Evolutionary conservation across 2,888 invertebrate species (phyloP), one percentile per base, ranked within the genome.

Genomic region (Catocala nupta): DNA sequence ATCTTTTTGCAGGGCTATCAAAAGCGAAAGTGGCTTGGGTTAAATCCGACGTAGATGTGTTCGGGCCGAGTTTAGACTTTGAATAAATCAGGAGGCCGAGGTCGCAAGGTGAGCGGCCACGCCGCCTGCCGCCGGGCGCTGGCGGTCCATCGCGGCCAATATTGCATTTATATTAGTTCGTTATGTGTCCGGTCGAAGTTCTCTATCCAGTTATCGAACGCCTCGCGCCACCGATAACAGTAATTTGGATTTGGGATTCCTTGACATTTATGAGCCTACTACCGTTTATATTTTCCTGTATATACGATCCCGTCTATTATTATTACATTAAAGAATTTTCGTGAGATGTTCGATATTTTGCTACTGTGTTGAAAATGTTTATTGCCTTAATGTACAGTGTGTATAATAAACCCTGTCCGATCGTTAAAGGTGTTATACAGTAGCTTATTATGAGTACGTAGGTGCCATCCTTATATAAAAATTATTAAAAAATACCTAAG

Each of bases 141-240:
- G 58, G 63, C 49, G 67, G 71, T 67, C 76, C 78, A 65, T 64
- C 73, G 80, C 73, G 81, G 73, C 76, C 84, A 77, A 85, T 86
- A 84, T 80, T 85, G 86, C 84, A 88, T 88, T 87, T 89, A 87
- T 84, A 88, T 85, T 84, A 85, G 83, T 86, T 86, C 83, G 85
- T 88, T 87, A 85, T 72, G 78, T 70, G 73, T 70, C 71, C 77
- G 68, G 71, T 72, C 71, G 65, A 72, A 73, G 76, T 69, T 80
- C 74, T 63, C 71, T 68, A 79, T 79, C 74, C 78, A 69, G 77
- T 82, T 86, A 84, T 86, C 80, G 80, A 81, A 79, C 73, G 72
- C 52, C 65, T 68, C 55, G 71, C 74, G 75, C 73, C 59, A 54
- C 68, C 68, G 36, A 36, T 66, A 65, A 73, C 74, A 75, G 80